Conservation (phyloP, 2,888 invertebrate genomes). For the Calliopum simillimum region DNA sequence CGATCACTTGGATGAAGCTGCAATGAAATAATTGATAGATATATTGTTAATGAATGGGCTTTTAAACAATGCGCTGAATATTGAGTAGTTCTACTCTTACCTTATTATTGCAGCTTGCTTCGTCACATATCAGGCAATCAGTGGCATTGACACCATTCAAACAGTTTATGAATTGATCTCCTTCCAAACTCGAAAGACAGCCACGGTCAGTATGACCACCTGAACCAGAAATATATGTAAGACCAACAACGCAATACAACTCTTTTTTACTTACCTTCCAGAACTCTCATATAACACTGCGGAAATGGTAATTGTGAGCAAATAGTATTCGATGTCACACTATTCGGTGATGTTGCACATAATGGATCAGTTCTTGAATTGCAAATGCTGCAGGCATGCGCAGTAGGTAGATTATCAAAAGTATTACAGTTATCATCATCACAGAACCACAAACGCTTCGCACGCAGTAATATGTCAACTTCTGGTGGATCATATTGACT, state of each 20-base stretch:
- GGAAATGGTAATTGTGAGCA: slow-evolving; percentile 51
- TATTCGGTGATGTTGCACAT: slow-evolving; percentile 53
- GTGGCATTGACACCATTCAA: slow-evolving; percentile 44
- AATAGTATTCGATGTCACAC: slow-evolving; percentile 33
- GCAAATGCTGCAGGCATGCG: slow-evolving; percentile 52
- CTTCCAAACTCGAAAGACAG: slow-evolving; percentile 53
- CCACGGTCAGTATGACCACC: slow-evolving; percentile 61
- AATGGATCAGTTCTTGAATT: slow-evolving; percentile 53
- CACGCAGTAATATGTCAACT: slow-evolving; percentile 42
- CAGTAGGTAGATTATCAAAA: slow-evolving; percentile 47
- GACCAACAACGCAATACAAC: neutral
- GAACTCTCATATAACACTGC: slow-evolving; percentile 56
- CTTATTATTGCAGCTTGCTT: slow-evolving; percentile 53
- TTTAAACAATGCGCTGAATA: too few relatives aligned
- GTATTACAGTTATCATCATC: slow-evolving; percentile 57
- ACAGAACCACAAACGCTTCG: slow-evolving; percentile 56
- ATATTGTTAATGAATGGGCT: too few relatives aligned
- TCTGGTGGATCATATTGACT: slow-evolving; percentile 56
- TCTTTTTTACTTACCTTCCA: slow-evolving; percentile 43
- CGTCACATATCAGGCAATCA: slow-evolving; percentile 53
- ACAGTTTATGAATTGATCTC: slow-evolving; percentile 52
- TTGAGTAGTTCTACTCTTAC: slow-evolving; percentile 49
- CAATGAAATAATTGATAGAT: too few relatives aligned
- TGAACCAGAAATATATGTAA: slow-evolving; percentile 28
- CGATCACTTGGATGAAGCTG: slow-evolving; percentile 59